Percentiles rank a stretch among this genome's conserved stretches.
These are phyloP conservation scores for Philaethria dido DNA, from an alignment of 2,888 invertebrate species.

Conservation along the genomic window DNA sequence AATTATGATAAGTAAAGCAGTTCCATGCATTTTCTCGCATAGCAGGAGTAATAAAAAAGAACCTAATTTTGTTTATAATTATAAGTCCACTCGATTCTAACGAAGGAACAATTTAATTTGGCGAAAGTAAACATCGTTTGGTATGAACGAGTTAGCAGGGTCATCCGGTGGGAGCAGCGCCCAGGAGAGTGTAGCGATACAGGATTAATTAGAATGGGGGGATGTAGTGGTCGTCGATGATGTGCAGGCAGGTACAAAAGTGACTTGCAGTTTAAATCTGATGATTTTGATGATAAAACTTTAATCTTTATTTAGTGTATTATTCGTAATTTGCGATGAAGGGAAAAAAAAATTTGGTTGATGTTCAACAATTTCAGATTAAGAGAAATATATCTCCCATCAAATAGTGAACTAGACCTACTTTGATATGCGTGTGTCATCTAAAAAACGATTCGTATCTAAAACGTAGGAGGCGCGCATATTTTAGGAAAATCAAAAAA, in stretches of 20 bases:
- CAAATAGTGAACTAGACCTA: too few species aligned
- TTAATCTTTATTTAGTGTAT: background rate
- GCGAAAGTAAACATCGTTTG: slow-evolving; percentile 53
- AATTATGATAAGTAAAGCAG: too few species aligned
- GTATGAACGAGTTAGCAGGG: slow-evolving; percentile 65
- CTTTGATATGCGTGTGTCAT: too few species aligned
- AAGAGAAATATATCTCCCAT: too few species aligned
- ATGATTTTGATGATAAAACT: background rate
- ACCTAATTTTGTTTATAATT: background rate
- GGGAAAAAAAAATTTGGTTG: too few species aligned
- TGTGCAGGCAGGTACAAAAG: slow-evolving; percentile 51
- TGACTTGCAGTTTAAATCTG: slow-evolving; percentile 10
- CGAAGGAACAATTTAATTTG: slow-evolving; percentile 31
- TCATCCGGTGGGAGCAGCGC: slow-evolving; percentile 69
- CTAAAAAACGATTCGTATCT: too few species aligned
- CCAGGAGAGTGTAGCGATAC: slow-evolving; percentile 66
- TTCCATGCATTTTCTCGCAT: too few species aligned
- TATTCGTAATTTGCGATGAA: too few species aligned
- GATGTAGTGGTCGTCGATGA: slow-evolving; percentile 66
- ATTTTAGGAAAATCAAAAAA: too few species aligned
- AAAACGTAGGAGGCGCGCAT: too few species aligned
- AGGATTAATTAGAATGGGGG: slow-evolving; percentile 78
- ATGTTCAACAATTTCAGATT: too few species aligned
- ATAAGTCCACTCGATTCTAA: slow-evolving; percentile 14
- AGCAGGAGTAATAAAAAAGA: too few species aligned